A percentile compares a stretch with the other conserved stretches of the same genome.
Evolutionary conservation across 2,113 vertebrate genomes (phyloP).

Genomic region (Passerina amoena): DNA sequence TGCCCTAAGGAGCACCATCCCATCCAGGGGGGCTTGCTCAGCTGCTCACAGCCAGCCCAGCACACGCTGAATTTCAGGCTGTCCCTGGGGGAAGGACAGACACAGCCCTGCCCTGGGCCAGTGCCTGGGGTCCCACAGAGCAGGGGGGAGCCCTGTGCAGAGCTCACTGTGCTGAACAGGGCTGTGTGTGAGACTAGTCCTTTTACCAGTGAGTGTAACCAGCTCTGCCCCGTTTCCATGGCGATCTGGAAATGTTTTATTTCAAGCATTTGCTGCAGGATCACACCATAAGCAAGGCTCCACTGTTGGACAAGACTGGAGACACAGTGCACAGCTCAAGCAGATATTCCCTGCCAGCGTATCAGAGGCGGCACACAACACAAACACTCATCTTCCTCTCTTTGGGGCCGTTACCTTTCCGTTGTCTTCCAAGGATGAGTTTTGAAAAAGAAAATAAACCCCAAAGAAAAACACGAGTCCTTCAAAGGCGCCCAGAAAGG

Average conservation of each 20-base stretch:
- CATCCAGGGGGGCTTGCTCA: neutral
- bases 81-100: neutral
- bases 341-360: neutral
- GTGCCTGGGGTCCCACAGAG: neutral
- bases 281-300: constrained; percentile 31
- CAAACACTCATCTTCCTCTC: neutral
- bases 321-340: constrained; percentile 16
- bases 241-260: neutral
- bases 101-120: neutral
- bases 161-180: neutral
- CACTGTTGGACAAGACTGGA: neutral
- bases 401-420: constrained; percentile 82
- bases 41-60: neutral
- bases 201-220: neutral
- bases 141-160: neutral
- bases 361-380: neutral
- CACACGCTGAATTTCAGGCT: rapidly evolving
- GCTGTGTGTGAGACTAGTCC: neutral
- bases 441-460: constrained; percentile 87
- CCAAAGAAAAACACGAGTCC: constrained; percentile 96
- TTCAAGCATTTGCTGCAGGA: constrained; percentile 31
- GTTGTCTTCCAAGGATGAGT: constrained; percentile 87
- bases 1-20: rapidly evolving
- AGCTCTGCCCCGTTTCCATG: constrained; percentile 47
- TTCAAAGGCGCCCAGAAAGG: constrained; percentile 89